Conservation (phyloP, 2,888 invertebrate genomes). For the Blera fallax region DNA sequence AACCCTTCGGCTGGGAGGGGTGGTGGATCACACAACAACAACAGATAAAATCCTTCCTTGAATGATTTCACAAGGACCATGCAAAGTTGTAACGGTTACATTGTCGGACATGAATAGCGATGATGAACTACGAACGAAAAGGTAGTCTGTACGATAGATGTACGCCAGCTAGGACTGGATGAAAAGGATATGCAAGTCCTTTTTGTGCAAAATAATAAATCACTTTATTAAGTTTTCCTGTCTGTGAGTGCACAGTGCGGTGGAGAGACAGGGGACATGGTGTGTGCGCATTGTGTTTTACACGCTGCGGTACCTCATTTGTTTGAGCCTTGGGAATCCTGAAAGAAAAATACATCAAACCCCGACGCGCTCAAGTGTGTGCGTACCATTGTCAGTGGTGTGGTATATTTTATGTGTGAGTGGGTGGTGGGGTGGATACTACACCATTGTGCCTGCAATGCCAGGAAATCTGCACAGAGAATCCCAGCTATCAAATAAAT, state of each 20-base stretch:
- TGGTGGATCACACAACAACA: not conserved
- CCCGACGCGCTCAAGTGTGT: not conserved
- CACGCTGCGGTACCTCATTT: conserved; percentile 33
- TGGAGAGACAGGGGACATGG: not conserved
- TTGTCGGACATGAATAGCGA: conserved; percentile 46
- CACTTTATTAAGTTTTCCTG: conserved; percentile 60
- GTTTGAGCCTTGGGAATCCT: conserved; percentile 44
- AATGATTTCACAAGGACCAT: conserved; percentile 28
- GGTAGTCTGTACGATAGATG: not conserved
- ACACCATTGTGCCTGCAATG: conserved; percentile 23
- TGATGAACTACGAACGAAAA: conserved; percentile 47
- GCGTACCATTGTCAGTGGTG: conserved; percentile 29
- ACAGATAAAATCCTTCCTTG: conserved; percentile 14
- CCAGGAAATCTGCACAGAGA: conserved; percentile 53
- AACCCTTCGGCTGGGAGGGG: not conserved
- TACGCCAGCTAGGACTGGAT: not conserved
- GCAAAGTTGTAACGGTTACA: conserved; percentile 19
- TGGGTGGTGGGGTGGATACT: not conserved
- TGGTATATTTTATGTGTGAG: not conserved
- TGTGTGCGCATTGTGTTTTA: conserved; percentile 8
- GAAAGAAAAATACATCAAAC: not conserved
- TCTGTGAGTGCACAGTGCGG: not conserved
- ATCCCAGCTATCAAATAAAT: conserved; percentile 62
- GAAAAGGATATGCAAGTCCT: conserved; percentile 36
- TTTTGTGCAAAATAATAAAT: conserved; percentile 57